Conservation (phyloP, 1,140 invertebrate genomes). For the Aplysia californica region DNA sequence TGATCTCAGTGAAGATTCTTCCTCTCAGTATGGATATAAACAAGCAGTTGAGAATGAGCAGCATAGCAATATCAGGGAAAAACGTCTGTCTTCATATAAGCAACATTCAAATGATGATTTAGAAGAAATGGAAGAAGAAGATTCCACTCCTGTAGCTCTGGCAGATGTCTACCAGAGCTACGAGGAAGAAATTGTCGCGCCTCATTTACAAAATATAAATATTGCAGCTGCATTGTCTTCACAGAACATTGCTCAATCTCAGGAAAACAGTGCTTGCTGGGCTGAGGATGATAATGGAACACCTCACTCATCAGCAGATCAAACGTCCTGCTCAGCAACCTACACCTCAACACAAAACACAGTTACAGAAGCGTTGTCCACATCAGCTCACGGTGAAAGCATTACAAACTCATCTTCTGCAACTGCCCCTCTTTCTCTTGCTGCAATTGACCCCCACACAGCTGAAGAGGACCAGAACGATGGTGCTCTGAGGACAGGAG, state of each 20-base stretch:
- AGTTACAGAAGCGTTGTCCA: not conserved
- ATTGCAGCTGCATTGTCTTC: not conserved
- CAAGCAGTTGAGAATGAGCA: not conserved
- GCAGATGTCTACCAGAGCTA: constrained; percentile 8
- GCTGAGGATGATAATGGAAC: not conserved
- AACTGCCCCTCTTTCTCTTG: not conserved
- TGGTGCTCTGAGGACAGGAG: constrained; percentile 7
- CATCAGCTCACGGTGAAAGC: not conserved
- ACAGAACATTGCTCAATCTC: not conserved
- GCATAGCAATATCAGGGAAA: not conserved
- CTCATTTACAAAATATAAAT: not conserved
- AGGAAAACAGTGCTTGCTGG: not conserved
- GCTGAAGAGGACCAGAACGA: not conserved
- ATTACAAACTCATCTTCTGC: not conserved
- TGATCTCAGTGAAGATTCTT: not conserved
- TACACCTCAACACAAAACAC: not conserved
- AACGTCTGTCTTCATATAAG: constrained; percentile 2
- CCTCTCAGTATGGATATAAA: not conserved
- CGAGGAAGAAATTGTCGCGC: not conserved
- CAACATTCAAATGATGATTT: not conserved
- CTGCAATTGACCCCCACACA: not conserved
- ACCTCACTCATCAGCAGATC: not conserved
- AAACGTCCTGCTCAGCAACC: not conserved
- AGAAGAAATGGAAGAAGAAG: constrained; percentile 20
- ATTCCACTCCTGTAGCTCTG: not conserved